Conservation (phyloP, 2,888 invertebrate species). For the Limenitis arthemis region DNA sequence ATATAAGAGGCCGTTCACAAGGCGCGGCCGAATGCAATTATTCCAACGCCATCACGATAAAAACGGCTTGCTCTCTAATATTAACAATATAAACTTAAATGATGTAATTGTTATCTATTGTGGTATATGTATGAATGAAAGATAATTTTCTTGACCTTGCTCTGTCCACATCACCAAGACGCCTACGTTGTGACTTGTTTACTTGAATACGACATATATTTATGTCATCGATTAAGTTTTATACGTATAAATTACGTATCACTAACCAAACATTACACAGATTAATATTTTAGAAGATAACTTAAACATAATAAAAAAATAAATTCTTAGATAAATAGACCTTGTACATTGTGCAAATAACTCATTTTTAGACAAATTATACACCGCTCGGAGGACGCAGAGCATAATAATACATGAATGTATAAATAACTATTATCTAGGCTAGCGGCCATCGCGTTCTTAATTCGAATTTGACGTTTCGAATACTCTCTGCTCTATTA, state of each 20-base stretch:
- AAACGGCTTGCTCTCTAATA: conserved; percentile 5
- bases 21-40: conserved; percentile 63
- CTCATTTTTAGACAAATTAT: background rate
- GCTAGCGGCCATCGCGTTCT: conserved; percentile 37
- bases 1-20: conserved; percentile 48
- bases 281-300: background rate
- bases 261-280: background rate
- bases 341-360: background rate
- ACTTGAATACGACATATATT: conserved; percentile 5
- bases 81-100: conserved; percentile 24
- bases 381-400: background rate
- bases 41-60: conserved; percentile 42
- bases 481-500: conserved; percentile 27
- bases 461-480: conserved; percentile 32
- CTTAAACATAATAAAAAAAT: background rate
- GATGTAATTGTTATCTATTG: conserved; percentile 29
- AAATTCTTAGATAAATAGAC: too few species aligned
- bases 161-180: conserved; percentile 7
- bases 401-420: background rate
- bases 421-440: conserved; percentile 6
- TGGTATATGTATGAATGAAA: conserved; percentile 39
- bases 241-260: background rate
- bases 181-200: conserved; percentile 8
- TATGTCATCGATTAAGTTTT: conserved; percentile 2
- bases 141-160: conserved; percentile 39